phyloP scores from a whole-genome alignment of 2,797 vertebrate species.

The Schizothorax lantsangensis region DNA sequence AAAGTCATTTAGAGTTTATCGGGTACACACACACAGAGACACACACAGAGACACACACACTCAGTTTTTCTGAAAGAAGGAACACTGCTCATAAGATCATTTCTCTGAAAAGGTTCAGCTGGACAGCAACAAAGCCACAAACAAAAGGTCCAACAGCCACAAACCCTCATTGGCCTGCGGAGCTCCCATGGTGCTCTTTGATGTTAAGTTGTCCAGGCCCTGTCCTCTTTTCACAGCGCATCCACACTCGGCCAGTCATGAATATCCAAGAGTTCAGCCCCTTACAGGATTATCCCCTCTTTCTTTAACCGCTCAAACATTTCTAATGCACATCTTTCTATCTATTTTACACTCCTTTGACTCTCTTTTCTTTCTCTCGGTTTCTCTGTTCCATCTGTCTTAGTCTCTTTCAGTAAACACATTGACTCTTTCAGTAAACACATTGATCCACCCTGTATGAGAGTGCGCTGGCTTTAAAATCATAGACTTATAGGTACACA shows the following conservation, averaged over 20 bases:
- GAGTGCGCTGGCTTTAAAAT: conserved; percentile 75
- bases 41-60: neutral
- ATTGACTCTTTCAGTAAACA: conserved; percentile 73
- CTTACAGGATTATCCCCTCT: conserved; percentile 82
- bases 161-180: conserved; percentile 47
- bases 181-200: conserved; percentile 77
- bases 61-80: conserved; percentile 24
- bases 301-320: conserved; percentile 79
- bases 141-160: conserved; percentile 56
- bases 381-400: conserved; percentile 73
- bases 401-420: conserved; percentile 75
- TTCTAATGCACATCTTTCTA: conserved; percentile 71
- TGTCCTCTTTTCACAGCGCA: conserved; percentile 77
- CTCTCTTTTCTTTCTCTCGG: conserved; percentile 59
- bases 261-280: conserved; percentile 85
- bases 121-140: conserved; percentile 42
- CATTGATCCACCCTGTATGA: conserved; percentile 76
- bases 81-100: conserved; percentile 58
- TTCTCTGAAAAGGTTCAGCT: conserved; percentile 56
- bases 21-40: conserved; percentile 19
- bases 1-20: conserved; percentile 50
- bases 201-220: conserved; percentile 82
- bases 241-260: conserved; percentile 80
- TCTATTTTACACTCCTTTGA: conserved; percentile 59
- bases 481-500: conserved; percentile 63